A percentile compares a stretch with the other conserved stretches of the same genome.
Conservation (phyloP, 2,113 vertebrate species). For the Dolichallabes microphthalmus region DNA sequence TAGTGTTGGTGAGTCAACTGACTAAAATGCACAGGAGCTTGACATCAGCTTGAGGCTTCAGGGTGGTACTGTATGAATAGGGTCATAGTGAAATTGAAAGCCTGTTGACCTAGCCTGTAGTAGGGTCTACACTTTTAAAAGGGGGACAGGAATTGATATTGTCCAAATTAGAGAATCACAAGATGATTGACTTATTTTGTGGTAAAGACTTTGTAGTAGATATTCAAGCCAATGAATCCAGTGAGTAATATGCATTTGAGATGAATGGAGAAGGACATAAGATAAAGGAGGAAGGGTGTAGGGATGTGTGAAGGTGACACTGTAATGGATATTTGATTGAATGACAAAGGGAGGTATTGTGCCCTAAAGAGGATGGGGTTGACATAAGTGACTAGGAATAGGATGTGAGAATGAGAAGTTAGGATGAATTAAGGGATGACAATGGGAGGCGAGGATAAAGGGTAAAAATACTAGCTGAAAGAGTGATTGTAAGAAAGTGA, state of each 20-base stretch:
- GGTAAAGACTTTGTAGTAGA: background rate
- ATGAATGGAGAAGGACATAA: background rate
- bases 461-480: background rate
- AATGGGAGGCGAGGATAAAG: background rate
- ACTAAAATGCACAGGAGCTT: background rate
- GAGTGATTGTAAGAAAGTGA: background rate
- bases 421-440: background rate
- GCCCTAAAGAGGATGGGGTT: background rate
- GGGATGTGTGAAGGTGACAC: background rate
- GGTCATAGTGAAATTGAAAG: background rate
- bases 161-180: background rate
- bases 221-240: background rate
- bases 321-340: background rate
- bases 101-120: background rate
- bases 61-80: background rate
- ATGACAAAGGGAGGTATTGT: background rate
- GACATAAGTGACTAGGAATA: background rate
- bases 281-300: constrained; percentile 1
- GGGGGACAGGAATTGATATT: background rate
- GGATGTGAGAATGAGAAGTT: background rate
- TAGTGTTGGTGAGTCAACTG: background rate
- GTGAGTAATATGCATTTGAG: background rate
- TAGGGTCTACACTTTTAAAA: background rate
- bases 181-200: background rate
- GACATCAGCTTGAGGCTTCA: background rate